Conservation (phyloP, 64 coral and sea anemone species). For the Anthopleura sola region DNA sequence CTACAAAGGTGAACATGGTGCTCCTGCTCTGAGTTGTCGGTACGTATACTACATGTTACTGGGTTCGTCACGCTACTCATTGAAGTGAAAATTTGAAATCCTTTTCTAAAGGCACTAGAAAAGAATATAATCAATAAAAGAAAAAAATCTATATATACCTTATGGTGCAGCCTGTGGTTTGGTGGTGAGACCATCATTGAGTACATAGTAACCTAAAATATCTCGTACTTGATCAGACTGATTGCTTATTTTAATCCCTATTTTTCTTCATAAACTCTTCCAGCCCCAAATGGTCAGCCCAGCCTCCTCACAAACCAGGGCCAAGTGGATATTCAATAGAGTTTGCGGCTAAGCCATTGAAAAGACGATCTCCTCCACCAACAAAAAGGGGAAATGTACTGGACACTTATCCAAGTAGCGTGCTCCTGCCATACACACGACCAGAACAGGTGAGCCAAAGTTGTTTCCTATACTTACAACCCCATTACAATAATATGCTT, state of each 20-base stretch:
- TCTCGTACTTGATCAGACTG: too few species aligned
- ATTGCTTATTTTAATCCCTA: too few species aligned
- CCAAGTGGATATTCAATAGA: slow-evolving; percentile 42
- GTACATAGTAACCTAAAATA: too few species aligned
- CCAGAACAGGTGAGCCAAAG: slow-evolving; percentile 50
- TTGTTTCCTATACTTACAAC: not conserved
- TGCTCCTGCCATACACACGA: slow-evolving; percentile 43
- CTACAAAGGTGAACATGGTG: slow-evolving; percentile 14
- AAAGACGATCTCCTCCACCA: slow-evolving; percentile 26
- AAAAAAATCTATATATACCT: too few species aligned
- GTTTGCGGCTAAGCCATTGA: slow-evolving; percentile 32
- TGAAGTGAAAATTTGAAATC: too few species aligned
- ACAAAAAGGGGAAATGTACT: slow-evolving; percentile 48
- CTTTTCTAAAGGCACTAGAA: too few species aligned
- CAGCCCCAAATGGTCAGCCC: slow-evolving; percentile 11
- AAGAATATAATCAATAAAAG: too few species aligned
- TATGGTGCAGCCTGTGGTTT: too few species aligned
- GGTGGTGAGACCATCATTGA: too few species aligned
- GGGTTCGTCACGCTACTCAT: too few species aligned
- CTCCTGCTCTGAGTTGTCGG: slow-evolving; percentile 25
- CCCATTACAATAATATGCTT: too few species aligned
- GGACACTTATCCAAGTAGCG: slow-evolving; percentile 56
- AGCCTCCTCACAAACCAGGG: not conserved
- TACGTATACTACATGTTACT: not conserved
- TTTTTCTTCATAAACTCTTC: not conserved